Percentiles rank a stretch among this genome's conserved stretches.
Evolutionary conservation across 2,797 vertebrate species (phyloP).

Genomic region (Pteronotus mesoamericanus): DNA sequence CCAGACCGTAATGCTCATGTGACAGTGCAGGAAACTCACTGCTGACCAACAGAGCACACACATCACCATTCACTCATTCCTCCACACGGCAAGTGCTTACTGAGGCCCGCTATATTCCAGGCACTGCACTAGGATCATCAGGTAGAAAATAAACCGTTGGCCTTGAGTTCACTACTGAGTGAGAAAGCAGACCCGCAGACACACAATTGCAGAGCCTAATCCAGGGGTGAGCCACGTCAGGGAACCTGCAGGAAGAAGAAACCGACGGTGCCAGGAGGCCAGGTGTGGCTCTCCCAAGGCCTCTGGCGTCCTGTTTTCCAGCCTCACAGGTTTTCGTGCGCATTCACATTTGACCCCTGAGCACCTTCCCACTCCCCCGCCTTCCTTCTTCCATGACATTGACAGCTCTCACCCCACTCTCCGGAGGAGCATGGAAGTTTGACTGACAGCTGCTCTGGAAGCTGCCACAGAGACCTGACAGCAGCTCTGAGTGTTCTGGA

Average conservation of each 20-base stretch:
- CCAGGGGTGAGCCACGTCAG: accelerated
- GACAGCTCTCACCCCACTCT: neutral
- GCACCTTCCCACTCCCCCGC: neutral
- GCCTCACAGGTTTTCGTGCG: neutral
- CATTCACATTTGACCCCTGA: neutral
- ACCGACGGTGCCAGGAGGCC: accelerated
- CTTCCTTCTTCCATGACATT: neutral
- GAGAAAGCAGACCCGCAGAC: neutral
- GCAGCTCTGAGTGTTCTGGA: neutral
- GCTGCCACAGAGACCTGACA: neutral
- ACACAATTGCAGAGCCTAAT: neutral
- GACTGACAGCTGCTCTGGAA: neutral
- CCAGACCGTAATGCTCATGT: neutral
- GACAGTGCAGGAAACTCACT: neutral
- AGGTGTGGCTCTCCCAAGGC: accelerated
- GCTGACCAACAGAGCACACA: neutral
- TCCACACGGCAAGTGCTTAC: neutral
- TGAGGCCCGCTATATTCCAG: neutral
- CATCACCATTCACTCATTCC: neutral
- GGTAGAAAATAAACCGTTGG: neutral
- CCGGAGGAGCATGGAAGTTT: neutral
- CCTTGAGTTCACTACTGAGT: neutral
- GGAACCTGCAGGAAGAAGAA: neutral
- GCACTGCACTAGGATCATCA: neutral
- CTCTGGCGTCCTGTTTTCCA: neutral